Percentiles rank a stretch among this genome's conserved stretches.
phyloP scores from a whole-genome alignment of 2,888 invertebrate genomes.

The Parapristionchus giblindavisi region DNA sequence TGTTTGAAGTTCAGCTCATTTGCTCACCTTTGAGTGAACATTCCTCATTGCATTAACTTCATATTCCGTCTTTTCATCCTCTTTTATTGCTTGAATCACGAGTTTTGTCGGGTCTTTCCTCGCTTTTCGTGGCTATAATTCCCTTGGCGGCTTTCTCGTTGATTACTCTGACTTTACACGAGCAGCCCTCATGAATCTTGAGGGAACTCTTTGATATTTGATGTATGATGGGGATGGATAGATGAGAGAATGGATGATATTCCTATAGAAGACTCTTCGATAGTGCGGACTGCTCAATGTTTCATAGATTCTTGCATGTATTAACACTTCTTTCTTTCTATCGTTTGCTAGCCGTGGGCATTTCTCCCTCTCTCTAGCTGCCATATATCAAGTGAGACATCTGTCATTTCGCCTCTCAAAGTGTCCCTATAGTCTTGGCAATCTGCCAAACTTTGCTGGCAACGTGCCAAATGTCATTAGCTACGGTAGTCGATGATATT shows the following conservation, averaged over 20 bases:
- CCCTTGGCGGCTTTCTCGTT: too few species aligned
- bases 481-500: neutral
- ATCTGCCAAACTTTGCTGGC: neutral
- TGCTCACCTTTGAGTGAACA: too few species aligned
- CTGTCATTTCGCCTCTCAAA: neutral
- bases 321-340: conserved; percentile 1
- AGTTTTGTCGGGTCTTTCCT: neutral
- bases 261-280: neutral
- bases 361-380: neutral
- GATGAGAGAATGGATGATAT: neutral
- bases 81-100: too few species aligned
- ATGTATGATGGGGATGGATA: neutral
- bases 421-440: neutral
- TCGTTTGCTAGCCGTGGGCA: too few species aligned
- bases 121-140: too few species aligned
- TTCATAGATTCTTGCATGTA: conserved; percentile 38
- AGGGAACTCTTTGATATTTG: conserved; percentile 32
- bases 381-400: conserved; percentile 2
- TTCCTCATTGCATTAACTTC: neutral
- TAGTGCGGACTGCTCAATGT: conserved; percentile 37
- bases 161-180: too few species aligned
- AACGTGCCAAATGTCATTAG: conserved; percentile 8
- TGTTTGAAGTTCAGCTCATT: too few species aligned
- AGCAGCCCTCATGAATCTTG: conserved; percentile 2
- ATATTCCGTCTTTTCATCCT: too few species aligned